Evolutionary conservation across 2,888 invertebrate genomes (phyloP).

Genomic region (Philopedon plagiatum): DNA sequence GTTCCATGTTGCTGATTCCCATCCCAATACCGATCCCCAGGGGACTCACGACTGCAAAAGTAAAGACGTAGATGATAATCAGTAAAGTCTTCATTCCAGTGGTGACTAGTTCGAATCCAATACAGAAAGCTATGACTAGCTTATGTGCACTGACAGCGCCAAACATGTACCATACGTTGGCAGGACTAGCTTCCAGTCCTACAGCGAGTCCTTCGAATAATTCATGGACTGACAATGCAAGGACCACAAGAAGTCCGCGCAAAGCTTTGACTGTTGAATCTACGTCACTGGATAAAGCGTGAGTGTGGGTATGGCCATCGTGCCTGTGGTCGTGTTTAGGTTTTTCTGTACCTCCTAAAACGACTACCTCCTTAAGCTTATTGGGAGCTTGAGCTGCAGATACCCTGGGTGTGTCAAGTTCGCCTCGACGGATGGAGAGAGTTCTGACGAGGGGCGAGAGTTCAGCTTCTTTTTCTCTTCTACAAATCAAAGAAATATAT

Average conservation of each 20-base stretch:
- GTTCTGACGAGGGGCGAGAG: constrained; percentile 61
- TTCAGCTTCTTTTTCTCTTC: constrained; percentile 56
- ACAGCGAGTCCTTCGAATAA: constrained; percentile 89
- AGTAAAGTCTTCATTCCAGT: constrained; percentile 77
- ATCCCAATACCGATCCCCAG: constrained; percentile 85
- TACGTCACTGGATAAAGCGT: constrained; percentile 54
- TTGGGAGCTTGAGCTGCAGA: constrained; percentile 7
- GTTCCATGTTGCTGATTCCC: constrained; percentile 74
- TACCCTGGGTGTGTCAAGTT: constrained; percentile 42
- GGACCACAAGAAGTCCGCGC: constrained; percentile 83
- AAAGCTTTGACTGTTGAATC: constrained; percentile 67
- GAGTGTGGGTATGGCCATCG: constrained; percentile 59
- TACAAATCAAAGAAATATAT: no score
- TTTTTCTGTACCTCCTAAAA: not conserved
- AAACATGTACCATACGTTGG: constrained; percentile 83
- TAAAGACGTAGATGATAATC: constrained; percentile 78
- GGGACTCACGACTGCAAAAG: constrained; percentile 86
- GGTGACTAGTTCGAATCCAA: constrained; percentile 86
- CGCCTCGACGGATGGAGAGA: constrained; percentile 63
- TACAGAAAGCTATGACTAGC: constrained; percentile 89
- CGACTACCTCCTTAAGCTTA: constrained; percentile 21
- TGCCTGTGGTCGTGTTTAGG: constrained; percentile 36
- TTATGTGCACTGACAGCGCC: constrained; percentile 89
- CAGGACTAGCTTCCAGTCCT: constrained; percentile 78
- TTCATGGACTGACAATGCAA: constrained; percentile 89